Evolutionary conservation across 2,888 invertebrate species (phyloP).

Genomic region (Erebia epiphron): DNA sequence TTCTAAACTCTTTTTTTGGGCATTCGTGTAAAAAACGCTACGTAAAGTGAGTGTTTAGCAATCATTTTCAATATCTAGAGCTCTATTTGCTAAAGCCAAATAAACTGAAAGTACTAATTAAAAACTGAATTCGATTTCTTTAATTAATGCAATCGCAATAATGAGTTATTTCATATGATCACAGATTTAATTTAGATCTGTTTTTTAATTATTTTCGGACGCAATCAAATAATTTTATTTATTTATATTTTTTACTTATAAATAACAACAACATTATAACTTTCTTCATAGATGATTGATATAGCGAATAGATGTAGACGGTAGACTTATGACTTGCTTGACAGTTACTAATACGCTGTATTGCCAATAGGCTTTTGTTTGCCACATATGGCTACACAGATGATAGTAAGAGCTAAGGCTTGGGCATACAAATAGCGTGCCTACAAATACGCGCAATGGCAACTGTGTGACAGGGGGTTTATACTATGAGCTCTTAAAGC

Average conservation of each 20-base stretch:
- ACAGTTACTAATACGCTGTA: conserved; percentile 16
- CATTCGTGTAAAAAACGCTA: too few species aligned
- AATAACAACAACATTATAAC: not conserved
- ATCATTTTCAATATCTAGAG: not conserved
- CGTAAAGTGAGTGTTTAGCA: not conserved
- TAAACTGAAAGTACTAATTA: conserved; percentile 1
- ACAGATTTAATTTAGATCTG: conserved; percentile 15
- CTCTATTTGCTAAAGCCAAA: not conserved
- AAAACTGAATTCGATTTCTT: not conserved
- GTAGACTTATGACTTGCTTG: conserved; percentile 10
- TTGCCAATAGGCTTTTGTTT: conserved; percentile 10
- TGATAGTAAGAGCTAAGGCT: not conserved
- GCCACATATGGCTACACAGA: not conserved
- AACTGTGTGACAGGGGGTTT: too few species aligned
- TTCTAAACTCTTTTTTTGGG: too few species aligned
- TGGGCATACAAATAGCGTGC: too few species aligned
- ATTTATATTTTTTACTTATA: conserved; percentile 1
- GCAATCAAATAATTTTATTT: conserved; percentile 12
- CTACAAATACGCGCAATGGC: too few species aligned
- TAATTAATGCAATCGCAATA: not conserved
- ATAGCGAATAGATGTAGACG: not conserved
- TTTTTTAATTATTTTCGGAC: conserved; percentile 7
- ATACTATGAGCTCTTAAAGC: too few species aligned
- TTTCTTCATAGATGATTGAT: conserved; percentile 14
- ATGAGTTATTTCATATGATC: conserved; percentile 2